Conservation (phyloP, 2,797 vertebrate species). For the Sebastes trivittatus region DNA sequence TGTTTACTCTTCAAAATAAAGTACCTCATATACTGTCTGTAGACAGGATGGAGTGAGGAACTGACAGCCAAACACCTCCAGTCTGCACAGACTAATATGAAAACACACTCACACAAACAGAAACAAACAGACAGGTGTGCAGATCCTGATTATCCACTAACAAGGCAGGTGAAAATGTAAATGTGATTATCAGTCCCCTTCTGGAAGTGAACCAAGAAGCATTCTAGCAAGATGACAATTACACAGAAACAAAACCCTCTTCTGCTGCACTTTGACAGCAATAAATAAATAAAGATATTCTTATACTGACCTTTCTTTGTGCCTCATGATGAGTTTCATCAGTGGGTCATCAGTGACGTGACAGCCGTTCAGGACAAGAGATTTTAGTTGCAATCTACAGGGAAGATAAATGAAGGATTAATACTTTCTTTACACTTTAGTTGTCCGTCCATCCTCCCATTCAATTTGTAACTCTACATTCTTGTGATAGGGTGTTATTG, state of each 20-base stretch:
- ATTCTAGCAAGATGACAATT: background rate
- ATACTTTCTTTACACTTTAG: background rate
- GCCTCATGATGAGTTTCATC: constrained; percentile 57
- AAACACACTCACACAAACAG: background rate
- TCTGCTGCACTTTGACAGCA: background rate
- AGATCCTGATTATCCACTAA: background rate
- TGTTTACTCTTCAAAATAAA: constrained; percentile 11
- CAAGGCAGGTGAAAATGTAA: background rate
- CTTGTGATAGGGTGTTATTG: background rate
- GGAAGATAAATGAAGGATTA: background rate
- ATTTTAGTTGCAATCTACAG: constrained; percentile 58
- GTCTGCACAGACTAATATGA: constrained; percentile 61
- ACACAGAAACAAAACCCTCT: background rate
- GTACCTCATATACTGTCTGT: constrained; percentile 52
- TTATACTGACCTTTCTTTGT: constrained; percentile 56
- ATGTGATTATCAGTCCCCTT: background rate
- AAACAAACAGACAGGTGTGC: background rate
- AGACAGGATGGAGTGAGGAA: constrained; percentile 65
- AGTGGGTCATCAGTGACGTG: constrained; percentile 67
- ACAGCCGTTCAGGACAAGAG: constrained; percentile 65
- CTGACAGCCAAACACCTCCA: constrained; percentile 80
- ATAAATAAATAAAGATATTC: background rate
- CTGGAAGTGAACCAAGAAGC: background rate
- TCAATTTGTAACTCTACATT: background rate
- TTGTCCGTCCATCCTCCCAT: background rate